A percentile compares a stretch with the other conserved stretches of the same genome.
Conservation (phyloP, 2,888 invertebrate genomes). For the Cephus nigrinus region DNA sequence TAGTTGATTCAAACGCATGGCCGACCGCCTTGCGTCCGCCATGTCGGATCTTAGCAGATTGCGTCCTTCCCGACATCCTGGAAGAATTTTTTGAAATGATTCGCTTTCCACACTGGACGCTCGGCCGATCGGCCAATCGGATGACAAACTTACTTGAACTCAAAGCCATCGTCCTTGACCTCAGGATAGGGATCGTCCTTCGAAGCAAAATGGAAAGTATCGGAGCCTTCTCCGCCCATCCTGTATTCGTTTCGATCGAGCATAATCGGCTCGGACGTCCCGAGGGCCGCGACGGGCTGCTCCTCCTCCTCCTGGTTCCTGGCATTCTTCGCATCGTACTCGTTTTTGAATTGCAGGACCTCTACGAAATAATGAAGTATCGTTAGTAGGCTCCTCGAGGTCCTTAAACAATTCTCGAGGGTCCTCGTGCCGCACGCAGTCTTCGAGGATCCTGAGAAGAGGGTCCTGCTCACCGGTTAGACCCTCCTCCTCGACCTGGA, state of each 20-base stretch:
- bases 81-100: background rate
- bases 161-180: constrained; percentile 48
- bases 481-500: constrained; percentile 88
- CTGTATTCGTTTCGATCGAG: constrained; percentile 54
- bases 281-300: constrained; percentile 33
- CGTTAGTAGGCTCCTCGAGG: background rate
- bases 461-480: constrained; percentile 71
- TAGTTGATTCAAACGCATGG: background rate
- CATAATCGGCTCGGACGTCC: constrained; percentile 45
- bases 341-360: constrained; percentile 56
- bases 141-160: constrained; percentile 45
- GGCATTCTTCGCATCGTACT: constrained; percentile 37
- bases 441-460: background rate
- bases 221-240: constrained; percentile 38
- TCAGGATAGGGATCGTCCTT: constrained; percentile 42
- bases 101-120: background rate
- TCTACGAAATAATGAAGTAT: constrained; percentile 40
- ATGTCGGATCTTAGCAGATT: background rate
- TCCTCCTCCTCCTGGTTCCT: constrained; percentile 31
- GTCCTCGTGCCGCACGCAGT: background rate
- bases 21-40: background rate
- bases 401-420: background rate
- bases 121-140: background rate
- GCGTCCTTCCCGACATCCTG: background rate
- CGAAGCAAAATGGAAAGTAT: constrained; percentile 35